Evolutionary conservation across 1,140 invertebrate species (phyloP).

Genomic region (Orius insidiosus): DNA sequence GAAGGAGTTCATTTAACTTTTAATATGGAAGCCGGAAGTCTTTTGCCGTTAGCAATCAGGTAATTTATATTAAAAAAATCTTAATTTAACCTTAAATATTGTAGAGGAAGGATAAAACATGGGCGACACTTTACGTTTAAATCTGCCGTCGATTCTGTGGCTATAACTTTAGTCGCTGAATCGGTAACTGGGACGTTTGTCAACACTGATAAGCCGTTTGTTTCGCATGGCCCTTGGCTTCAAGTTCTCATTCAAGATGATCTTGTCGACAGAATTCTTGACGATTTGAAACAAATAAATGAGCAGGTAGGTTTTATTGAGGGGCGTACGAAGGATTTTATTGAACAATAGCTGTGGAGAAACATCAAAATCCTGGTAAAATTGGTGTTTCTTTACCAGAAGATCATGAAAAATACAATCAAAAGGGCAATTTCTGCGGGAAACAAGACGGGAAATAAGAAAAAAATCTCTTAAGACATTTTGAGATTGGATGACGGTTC

Average conservation of each 20-base stretch:
- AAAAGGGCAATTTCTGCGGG: too few species aligned
- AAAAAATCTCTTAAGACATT: too few species aligned
- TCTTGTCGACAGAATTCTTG: not conserved
- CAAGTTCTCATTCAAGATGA: slow-evolving; percentile 37
- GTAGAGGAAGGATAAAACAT: slow-evolving; percentile 63
- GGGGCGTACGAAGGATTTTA: not conserved
- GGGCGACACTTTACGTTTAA: slow-evolving; percentile 81
- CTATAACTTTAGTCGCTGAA: slow-evolving; percentile 60
- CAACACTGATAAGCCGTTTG: slow-evolving; percentile 50
- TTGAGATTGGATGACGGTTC: too few species aligned
- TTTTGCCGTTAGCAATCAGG: slow-evolving; percentile 69
- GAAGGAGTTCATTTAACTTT: slow-evolving; percentile 66
- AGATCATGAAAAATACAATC: too few species aligned
- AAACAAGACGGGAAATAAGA: too few species aligned
- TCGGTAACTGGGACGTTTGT: slow-evolving; percentile 60
- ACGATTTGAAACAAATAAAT: not conserved
- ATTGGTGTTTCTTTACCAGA: too few species aligned
- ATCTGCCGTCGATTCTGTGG: slow-evolving; percentile 49
- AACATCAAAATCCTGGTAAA: too few species aligned
- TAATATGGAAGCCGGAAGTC: slow-evolving; percentile 69
- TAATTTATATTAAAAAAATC: slow-evolving; percentile 25
- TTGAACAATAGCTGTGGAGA: not conserved
- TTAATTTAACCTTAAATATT: slow-evolving; percentile 21
- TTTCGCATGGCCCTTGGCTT: slow-evolving; percentile 55
- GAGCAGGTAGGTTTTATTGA: not conserved